phyloP scores from a whole-genome alignment of 2,797 vertebrate genomes.

The Neoniphon sammara region DNA sequence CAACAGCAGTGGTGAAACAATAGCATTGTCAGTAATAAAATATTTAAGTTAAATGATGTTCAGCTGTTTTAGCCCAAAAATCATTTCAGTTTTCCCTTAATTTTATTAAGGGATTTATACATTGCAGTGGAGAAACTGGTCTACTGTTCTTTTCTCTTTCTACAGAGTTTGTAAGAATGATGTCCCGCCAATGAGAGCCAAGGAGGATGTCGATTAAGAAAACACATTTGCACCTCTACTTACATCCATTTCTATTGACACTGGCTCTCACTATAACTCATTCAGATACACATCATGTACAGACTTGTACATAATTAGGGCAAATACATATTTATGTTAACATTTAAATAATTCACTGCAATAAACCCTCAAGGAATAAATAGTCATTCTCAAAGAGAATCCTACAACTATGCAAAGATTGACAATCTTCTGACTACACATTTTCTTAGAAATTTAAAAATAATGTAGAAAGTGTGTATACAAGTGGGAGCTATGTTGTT shows the following conservation, averaged over 20 bases:
- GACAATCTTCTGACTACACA: slow-evolving; percentile 4
- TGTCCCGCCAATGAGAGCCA: slow-evolving; percentile 79
- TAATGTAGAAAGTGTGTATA: slow-evolving; percentile 2
- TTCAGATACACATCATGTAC: not conserved
- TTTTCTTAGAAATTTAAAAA: slow-evolving; percentile 30
- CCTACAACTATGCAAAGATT: slow-evolving; percentile 57
- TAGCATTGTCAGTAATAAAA: not conserved
- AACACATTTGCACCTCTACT: slow-evolving; percentile 12
- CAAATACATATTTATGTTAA: not conserved
- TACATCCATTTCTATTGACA: not conserved
- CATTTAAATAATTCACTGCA: not conserved
- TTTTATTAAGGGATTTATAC: no score
- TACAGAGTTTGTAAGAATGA: slow-evolving; percentile 86
- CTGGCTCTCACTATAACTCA: slow-evolving; percentile 13
- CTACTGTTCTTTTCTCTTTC: slow-evolving; percentile 22
- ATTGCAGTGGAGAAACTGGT: not conserved
- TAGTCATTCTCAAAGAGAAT: slow-evolving; percentile 36
- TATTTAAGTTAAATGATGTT: not conserved
- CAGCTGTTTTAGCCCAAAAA: not conserved
- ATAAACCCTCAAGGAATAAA: slow-evolving; percentile 22
- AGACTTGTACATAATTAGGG: slow-evolving; percentile 13
- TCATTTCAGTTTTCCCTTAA: not conserved
- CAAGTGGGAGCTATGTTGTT: slow-evolving; percentile 13
- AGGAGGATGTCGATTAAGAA: not conserved
- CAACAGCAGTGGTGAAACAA: not conserved